These are phyloP conservation scores for Homarus americanus DNA, from an alignment of 1,140 invertebrate genomes.

Conservation along the genomic window DNA sequence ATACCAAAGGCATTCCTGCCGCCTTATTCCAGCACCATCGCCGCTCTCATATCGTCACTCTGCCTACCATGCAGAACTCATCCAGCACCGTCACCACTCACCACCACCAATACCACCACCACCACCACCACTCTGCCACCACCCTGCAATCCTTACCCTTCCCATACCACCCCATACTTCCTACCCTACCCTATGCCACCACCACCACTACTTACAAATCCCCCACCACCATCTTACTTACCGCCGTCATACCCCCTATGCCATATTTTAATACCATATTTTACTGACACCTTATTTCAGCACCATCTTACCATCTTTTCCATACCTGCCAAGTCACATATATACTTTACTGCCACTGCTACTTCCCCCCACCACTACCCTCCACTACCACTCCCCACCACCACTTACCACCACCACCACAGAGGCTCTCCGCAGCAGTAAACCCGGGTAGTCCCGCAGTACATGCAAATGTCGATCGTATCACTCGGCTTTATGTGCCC, in stretches of 20 bases:
- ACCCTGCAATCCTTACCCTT: too few relatives aligned
- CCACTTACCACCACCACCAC: neutral
- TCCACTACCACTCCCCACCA: too few relatives aligned
- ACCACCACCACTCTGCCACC: neutral
- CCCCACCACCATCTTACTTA: too few relatives aligned
- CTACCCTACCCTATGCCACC: neutral
- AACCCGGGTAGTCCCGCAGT: neutral
- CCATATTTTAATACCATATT: too few relatives aligned
- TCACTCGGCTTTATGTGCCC: slow-evolving; percentile 18
- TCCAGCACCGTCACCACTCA: too few relatives aligned
- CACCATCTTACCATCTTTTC: too few relatives aligned
- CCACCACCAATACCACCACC: neutral
- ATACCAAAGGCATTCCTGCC: too few relatives aligned
- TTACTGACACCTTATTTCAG: too few relatives aligned
- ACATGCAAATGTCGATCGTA: slow-evolving; percentile 45
- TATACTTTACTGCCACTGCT: neutral
- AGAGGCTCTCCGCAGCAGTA: neutral
- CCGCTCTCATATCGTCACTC: too few relatives aligned
- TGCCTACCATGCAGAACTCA: too few relatives aligned
- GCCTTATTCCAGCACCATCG: too few relatives aligned
- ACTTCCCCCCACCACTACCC: neutral
- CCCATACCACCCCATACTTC: neutral
- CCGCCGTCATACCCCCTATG: too few relatives aligned
- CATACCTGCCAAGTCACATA: neutral
- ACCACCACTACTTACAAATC: neutral